Evolutionary conservation across 2,113 vertebrate species (phyloP).

Genomic region (Kryptolebias marmoratus): DNA sequence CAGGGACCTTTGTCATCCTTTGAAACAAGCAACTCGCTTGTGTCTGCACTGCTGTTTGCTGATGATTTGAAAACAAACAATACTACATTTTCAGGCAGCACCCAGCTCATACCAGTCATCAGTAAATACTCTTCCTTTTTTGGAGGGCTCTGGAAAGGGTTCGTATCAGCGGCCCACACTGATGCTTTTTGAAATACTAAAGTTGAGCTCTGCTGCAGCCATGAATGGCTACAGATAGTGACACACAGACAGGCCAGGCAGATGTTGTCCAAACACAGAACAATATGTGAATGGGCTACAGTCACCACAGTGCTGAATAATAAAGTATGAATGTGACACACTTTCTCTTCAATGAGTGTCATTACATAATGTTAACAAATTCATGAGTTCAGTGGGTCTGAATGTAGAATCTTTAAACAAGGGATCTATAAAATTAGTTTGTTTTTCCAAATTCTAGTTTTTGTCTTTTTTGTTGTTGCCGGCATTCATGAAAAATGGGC

Average conservation of each 20-base stretch:
- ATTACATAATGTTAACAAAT: conserved; percentile 44
- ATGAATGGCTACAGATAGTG: conserved; percentile 56
- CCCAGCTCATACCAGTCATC: conserved; percentile 46
- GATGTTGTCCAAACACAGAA: conserved; percentile 62
- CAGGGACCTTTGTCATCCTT: conserved; percentile 61
- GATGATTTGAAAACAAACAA: conserved; percentile 78
- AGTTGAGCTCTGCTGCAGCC: conserved; percentile 48
- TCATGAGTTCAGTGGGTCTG: conserved; percentile 9
- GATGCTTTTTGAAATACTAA: conserved; percentile 67
- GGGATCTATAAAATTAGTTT: too few species aligned
- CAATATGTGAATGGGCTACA: conserved; percentile 62
- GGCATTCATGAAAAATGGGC: too few species aligned
- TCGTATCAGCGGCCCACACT: conserved; percentile 51
- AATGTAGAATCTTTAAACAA: conserved; percentile 27
- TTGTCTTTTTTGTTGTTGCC: too few species aligned
- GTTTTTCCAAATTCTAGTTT: neutral
- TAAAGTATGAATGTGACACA: conserved; percentile 53
- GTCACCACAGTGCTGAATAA: conserved; percentile 60
- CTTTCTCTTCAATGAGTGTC: conserved; percentile 47
- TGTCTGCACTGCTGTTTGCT: conserved; percentile 71
- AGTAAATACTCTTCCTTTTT: conserved; percentile 62
- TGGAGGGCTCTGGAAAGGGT: conserved; percentile 64
- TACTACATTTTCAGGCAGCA: conserved; percentile 63
- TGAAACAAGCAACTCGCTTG: conserved; percentile 63
- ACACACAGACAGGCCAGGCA: conserved; percentile 56